A percentile compares a stretch with the other conserved stretches of the same genome.
These are phyloP conservation scores for Urocitellus parryii DNA, from an alignment of 2,113 vertebrate genomes.

Conservation along the genomic window DNA sequence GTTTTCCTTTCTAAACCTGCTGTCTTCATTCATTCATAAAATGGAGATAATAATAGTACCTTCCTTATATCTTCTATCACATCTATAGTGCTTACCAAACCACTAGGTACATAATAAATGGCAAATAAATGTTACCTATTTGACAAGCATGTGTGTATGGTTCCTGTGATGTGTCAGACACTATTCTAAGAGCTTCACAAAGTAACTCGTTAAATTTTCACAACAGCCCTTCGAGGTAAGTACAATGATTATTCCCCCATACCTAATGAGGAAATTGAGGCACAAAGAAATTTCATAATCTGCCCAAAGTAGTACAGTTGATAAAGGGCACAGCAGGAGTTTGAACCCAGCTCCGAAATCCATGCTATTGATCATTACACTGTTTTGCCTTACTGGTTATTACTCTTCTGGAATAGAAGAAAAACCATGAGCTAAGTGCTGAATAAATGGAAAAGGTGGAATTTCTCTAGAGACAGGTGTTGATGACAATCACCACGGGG, in stretches of 20 bases:
- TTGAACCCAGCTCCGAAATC: not conserved
- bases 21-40: not conserved
- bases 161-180: not conserved
- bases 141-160: not conserved
- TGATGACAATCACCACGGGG: not conserved
- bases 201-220: not conserved
- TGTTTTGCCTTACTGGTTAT: not conserved
- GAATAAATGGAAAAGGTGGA: slow-evolving; percentile 23
- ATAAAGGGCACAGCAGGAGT: not conserved
- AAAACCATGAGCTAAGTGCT: not conserved
- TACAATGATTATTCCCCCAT: not conserved
- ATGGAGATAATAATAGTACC: not conserved
- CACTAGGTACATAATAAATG: not conserved
- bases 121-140: not conserved
- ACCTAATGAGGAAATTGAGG: not conserved
- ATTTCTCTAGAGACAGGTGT: not conserved
- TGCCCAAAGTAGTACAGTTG: not conserved
- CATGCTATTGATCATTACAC: not conserved
- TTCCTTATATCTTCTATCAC: not conserved
- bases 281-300: not conserved
- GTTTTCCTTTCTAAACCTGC: not conserved
- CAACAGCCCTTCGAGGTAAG: not conserved
- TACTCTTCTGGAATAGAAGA: not conserved
- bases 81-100: not conserved
- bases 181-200: slow-evolving; percentile 2